Evolutionary conservation across 2,888 invertebrate genomes (phyloP), one percentile per base, ranked within the genome.

Genomic region (Cremastinae sp.): DNA sequence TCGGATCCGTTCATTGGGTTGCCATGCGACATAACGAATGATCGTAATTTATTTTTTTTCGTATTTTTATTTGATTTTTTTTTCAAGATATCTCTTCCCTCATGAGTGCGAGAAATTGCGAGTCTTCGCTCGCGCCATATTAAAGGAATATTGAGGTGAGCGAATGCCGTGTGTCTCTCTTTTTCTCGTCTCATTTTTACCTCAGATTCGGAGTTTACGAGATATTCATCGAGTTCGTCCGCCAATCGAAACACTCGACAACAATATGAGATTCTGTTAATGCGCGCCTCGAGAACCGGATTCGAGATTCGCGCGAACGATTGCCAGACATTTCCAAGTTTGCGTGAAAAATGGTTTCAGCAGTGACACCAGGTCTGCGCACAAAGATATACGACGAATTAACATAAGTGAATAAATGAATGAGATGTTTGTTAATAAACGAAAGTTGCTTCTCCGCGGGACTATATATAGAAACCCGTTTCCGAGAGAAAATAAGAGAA

Each of bases 381-480:
- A 64, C 61, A 49, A 43, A 43, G 22, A 49, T 41, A 36, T 5
- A 36, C n/a, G 38, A n/a, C 8, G 43, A 49, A 77, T 77, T 77
- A 70, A 65, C 77, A 77, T 77, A 74, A 61, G 47, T 70, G 74
- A 77, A 70, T 74, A 77, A 77, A 77, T 70, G 74, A 74, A 74
- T 70, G 74, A 66, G 54, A 65, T 76, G 65, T 66, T 65, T 70
- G 61, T 56, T 77, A 70, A 74, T 61, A 47, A 76, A 70, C 56
- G 68, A 69, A 68, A 69, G 64, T 58, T 64, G 72, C 49, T 59
- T 14, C 28, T 18, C n/a, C n/a, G n/a, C 59, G 41, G 64, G 38
- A 16, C 14, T 20, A 22, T 54, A 28, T 18, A 53, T 34, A 59
- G 28, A 22, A 54, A 8, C 20, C 22, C 65, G n/a, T 20, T 66